phyloP scores from a whole-genome alignment of 2,888 invertebrate species.

The Linyphia triangularis region DNA sequence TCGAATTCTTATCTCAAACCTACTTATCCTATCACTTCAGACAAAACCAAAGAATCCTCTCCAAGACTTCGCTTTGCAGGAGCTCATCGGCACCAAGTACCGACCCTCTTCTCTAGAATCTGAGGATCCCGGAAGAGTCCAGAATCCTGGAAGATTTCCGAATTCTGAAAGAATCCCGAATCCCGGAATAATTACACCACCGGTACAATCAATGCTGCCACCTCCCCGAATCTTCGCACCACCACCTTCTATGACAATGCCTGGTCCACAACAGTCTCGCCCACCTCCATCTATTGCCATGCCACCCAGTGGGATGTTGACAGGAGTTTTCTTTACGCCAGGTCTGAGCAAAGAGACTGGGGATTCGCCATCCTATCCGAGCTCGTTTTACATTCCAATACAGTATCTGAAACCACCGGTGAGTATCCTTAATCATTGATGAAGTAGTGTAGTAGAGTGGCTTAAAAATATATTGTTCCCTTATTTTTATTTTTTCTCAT shows the following conservation, averaged over 20 bases:
- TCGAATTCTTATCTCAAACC: too few species aligned
- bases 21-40: not conserved
- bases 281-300: not conserved
- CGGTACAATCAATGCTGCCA: not conserved
- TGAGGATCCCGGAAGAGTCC: not conserved
- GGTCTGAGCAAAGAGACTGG: not conserved
- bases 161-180: not conserved
- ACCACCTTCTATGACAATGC: too few species aligned
- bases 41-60: slow-evolving; percentile 8
- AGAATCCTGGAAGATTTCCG: too few species aligned
- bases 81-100: slow-evolving; percentile 39
- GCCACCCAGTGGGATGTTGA: slow-evolving; percentile 4
- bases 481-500: too few species aligned
- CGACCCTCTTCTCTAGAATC: not conserved
- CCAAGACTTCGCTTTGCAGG: slow-evolving; percentile 45
- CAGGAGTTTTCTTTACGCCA: slow-evolving; percentile 42
- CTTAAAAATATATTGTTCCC: too few species aligned
- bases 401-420: slow-evolving; percentile 55
- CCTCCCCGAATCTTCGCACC: not conserved
- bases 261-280: not conserved
- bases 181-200: not conserved
- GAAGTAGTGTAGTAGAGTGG: too few species aligned
- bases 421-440: not conserved
- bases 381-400: slow-evolving; percentile 42
- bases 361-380: not conserved